Evolutionary conservation across 2,797 vertebrate genomes (phyloP), one percentile per base, ranked within the genome.

Genomic region (Hoplostethus mediterraneus): DNA sequence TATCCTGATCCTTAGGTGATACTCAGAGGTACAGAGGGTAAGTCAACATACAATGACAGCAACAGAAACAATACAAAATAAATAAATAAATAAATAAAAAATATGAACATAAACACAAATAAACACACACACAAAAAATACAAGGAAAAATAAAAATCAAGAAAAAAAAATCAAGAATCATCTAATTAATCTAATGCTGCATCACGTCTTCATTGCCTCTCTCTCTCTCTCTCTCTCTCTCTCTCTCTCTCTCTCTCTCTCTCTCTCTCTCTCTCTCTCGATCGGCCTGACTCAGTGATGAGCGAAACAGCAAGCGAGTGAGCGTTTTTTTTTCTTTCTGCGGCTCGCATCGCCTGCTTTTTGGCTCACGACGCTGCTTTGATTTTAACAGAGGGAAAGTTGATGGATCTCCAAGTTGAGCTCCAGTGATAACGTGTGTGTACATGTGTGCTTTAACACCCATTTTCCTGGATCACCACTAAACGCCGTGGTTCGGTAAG

Each of bases 231-330:
- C 64, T 33, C n/a, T 40, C 28, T 36, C n/a, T 25, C 21, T 42
- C 30, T 60, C 28, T 63, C 62, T 53, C 40, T 28, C 60, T 33
- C 16, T 40, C 33, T 45, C 17, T 57, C 58, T 28, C 52, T 51
- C 66, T 48, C 30, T 42, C 30, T n/a, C 17, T 64, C 16, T 45
- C 33, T 60, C n/a, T 53, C 3, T 52, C 28, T 44, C n/a, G 4
- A 12, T 14, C 57, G 25, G 30, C 25, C 55, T 59, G 10, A 30
- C 38, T 59, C 33, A 36, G 63, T 52, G 51, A 54, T 45, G 63
- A 74, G 63, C 14, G 63, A 60, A 67, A 55, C 71, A 74, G 64
- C 30, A 45, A 17, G 16, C 16, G 49, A 45, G 48, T 5, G 36
- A 21, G 14, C 60, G 25, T 54, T 40, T 64, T 52, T 30, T 49